Base-by-base conservation (phyloP, 2,888 invertebrate species). In the Strigamia crassipes region DNA sequence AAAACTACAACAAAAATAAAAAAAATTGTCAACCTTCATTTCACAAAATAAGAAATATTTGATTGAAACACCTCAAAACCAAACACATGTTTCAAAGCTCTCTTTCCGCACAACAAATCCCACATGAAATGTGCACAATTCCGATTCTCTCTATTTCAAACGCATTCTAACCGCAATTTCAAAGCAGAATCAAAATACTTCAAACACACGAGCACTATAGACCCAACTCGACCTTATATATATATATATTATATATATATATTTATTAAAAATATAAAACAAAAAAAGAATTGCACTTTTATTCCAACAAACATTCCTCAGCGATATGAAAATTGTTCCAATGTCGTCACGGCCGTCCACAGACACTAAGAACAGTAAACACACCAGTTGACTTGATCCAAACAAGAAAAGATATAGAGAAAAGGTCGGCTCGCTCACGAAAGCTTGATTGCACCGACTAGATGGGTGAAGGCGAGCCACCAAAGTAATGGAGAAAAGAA, bases 391-490 rank as follows among this genome's bases (percentile, higher is more conserved):
- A 23, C 73, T 73, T 15, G 27, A 31, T 27, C 56, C 73, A 0
- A 12, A 13, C 15, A 27, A 12, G 27, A 23, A 73, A 73, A 27
- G 31, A 23, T 31, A 31, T 2, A 73, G 56, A 10, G 73, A 23
- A 66, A 66, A 12, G 2, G 73, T 15, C 23, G 13, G 73, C 73
- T 27, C 23, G 12, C 27, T 12, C 23, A 15, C 31, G 27, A 31
- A 27, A 73, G 31, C 73, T 73, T 73, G 73, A 73, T 73, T 73
- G 73, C 73, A 27, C 31, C 27, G 27, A 73, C 27, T 27, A 15
- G 73, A 73, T 73, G 73, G 73, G 73, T 27, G 73, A 56, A 18
- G 73, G 73, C 23, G 73, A 73, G 73, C 73, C 73, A 73, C 31
- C 5, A 27, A 13, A 73, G 73, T 73, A 73, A 73, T 73, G 73